Percentiles rank a stretch among this genome's conserved stretches.
These are phyloP conservation scores for Momotus momota DNA, from an alignment of 2,797 vertebrate genomes.

Conservation along the genomic window DNA sequence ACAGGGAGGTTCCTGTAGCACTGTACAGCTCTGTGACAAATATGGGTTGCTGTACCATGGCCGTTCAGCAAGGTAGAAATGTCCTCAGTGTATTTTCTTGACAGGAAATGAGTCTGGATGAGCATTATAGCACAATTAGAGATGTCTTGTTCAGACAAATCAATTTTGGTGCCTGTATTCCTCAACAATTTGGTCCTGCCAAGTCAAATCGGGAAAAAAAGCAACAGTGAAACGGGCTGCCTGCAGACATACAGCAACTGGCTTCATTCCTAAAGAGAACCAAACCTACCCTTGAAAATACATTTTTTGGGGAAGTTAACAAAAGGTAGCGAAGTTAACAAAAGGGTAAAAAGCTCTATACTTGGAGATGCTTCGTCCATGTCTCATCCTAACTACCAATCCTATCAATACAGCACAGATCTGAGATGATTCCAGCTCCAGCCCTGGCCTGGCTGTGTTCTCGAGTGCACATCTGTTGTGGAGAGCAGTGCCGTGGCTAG, in stretches of 20 bases:
- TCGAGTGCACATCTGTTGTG: fast-evolving
- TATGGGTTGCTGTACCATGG: background rate
- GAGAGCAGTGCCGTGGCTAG: background rate
- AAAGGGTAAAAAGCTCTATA: background rate
- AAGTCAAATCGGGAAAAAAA: background rate
- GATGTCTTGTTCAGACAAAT: background rate
- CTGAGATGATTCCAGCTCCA: background rate
- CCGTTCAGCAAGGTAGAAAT: background rate
- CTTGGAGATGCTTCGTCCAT: background rate
- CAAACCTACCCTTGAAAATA: background rate
- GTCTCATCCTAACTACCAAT: background rate
- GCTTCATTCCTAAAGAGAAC: background rate
- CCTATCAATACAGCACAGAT: background rate
- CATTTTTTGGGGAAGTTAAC: background rate
- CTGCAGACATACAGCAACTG: background rate
- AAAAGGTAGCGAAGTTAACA: background rate
- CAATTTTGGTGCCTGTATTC: background rate
- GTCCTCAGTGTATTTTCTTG: background rate
- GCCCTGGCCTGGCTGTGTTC: background rate
- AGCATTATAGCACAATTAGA: background rate
- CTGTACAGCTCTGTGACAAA: fast-evolving
- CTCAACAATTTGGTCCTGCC: background rate
- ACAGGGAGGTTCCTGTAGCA: background rate
- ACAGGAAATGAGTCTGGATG: background rate
- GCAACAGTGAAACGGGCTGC: background rate